phyloP scores from a whole-genome alignment of 2,113 vertebrate species.

The Fulmarus glacialis region DNA sequence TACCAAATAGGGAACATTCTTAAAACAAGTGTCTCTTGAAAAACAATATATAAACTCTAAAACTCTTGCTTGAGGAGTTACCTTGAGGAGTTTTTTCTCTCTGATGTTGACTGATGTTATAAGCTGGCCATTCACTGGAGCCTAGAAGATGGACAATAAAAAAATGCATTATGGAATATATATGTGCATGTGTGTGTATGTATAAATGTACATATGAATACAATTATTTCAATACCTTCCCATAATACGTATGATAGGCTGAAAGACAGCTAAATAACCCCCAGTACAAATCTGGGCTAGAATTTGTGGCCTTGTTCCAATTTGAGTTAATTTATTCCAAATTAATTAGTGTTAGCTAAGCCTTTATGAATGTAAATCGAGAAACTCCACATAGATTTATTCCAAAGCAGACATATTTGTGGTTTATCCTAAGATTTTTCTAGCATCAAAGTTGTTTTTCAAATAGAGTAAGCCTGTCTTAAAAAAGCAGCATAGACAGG shows the following conservation, averaged over 20 bases:
- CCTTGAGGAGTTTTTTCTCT: slow-evolving; percentile 59
- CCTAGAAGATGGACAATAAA: background rate
- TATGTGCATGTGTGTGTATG: background rate
- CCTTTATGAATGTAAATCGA: slow-evolving; percentile 29
- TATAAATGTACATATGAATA: background rate
- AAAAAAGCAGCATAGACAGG: background rate
- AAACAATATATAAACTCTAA: background rate
- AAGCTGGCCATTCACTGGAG: slow-evolving; percentile 42
- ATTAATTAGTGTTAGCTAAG: slow-evolving; percentile 39
- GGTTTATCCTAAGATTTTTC: slow-evolving; percentile 38
- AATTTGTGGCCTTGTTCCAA: slow-evolving; percentile 6
- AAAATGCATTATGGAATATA: background rate
- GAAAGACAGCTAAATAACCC: background rate
- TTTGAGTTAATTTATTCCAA: slow-evolving; percentile 30
- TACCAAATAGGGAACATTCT: background rate
- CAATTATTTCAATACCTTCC: background rate
- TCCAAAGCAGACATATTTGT: slow-evolving; percentile 45
- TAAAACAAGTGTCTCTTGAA: background rate
- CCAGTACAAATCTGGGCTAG: background rate
- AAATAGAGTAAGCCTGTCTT: slow-evolving; percentile 22
- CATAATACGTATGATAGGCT: background rate
- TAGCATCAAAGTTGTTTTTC: slow-evolving; percentile 41
- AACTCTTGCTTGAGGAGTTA: background rate
- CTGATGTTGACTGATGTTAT: background rate
- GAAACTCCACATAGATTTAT: slow-evolving; percentile 25